phyloP scores from a whole-genome alignment of 2,113 vertebrate species.

The Otus sunia region DNA sequence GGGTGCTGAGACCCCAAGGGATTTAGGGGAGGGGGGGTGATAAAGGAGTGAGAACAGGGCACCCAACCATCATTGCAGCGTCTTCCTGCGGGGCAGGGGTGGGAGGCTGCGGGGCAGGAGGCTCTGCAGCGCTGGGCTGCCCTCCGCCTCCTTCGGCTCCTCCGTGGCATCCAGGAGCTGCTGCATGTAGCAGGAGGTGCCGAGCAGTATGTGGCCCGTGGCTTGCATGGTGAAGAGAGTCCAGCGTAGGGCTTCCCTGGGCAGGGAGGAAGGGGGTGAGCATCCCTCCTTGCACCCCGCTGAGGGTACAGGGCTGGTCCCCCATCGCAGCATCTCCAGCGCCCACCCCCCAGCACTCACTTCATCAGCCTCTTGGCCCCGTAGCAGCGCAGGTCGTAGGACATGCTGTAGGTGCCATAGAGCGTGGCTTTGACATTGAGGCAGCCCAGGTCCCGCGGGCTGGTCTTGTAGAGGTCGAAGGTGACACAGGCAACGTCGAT shows the following conservation, averaged over 20 bases:
- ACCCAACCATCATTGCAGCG: constrained; percentile 43
- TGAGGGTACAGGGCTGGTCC: fast-evolving
- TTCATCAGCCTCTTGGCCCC: constrained; percentile 80
- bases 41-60: background rate
- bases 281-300: background rate
- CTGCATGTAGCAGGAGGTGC: constrained; percentile 91
- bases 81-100: constrained; percentile 12
- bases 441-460: constrained; percentile 89
- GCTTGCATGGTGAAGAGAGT: constrained; percentile 89
- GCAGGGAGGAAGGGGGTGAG: background rate
- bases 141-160: constrained; percentile 41
- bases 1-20: background rate
- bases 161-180: constrained; percentile 86
- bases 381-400: constrained; percentile 87
- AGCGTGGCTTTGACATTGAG: constrained; percentile 90
- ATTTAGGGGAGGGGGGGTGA: too few relatives aligned
- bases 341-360: constrained; percentile 60
- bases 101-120: constrained; percentile 30
- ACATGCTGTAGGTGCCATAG: constrained; percentile 88
- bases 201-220: constrained; percentile 88
- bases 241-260: constrained; percentile 90
- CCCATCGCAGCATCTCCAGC: background rate
- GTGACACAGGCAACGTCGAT: constrained; percentile 89
- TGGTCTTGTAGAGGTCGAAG: constrained; percentile 92
- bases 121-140: background rate